Evolutionary conservation across 2,888 invertebrate species (phyloP), one percentile per base, ranked within the genome.

Genomic region (Proisotoma minuta): DNA sequence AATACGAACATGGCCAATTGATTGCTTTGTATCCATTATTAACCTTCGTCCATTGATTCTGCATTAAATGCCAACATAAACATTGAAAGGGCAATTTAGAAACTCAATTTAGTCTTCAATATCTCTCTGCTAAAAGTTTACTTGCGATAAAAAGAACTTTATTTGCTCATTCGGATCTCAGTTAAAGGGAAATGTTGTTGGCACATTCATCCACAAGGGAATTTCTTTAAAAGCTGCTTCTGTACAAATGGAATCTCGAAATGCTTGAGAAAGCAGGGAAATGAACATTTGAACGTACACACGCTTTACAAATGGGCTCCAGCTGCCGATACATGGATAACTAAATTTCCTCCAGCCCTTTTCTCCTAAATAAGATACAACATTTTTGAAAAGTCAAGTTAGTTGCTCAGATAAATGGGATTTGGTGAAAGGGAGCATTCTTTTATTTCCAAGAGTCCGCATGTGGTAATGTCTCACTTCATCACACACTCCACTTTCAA

Each of bases 191-290:
- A 15, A 15, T 34, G 34, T 43, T n/a, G 5, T n/a, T 43, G 18
- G 43, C 15, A 43, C 10, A 43, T 43, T 43, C 20, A 4, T 20
- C 43, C 43, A n/a, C 43, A 43, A 18, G 43, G 43, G 43, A 43
- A 43, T 43, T n/a, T n/a, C 43, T n/a, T 43, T 43, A 43, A 43
- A 43, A 43, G 43, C 43, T 43, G 43, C 43, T 43, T 20, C 43
- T 34, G 34, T 34, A 34, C 34, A 34, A 34, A 34, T 10, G 34
- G 8, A 34, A 34, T 10, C 8, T 10, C 8, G 34, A 34, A 8
- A 34, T 34, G 34, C 34, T 10, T 34, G n/a, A n/a, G n/a, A n/a
- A n/a, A n/a, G n/a, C n/a, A n/a, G n/a, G n/a, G n/a, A n/a, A n/a
- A n/a, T n/a, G n/a, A n/a, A n/a, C n/a, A 34, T 8, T 10, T 34